A percentile compares a stretch with the other conserved stretches of the same genome.
phyloP scores from a whole-genome alignment of 2,797 vertebrate species.

The Phoeniculus purpureus region DNA sequence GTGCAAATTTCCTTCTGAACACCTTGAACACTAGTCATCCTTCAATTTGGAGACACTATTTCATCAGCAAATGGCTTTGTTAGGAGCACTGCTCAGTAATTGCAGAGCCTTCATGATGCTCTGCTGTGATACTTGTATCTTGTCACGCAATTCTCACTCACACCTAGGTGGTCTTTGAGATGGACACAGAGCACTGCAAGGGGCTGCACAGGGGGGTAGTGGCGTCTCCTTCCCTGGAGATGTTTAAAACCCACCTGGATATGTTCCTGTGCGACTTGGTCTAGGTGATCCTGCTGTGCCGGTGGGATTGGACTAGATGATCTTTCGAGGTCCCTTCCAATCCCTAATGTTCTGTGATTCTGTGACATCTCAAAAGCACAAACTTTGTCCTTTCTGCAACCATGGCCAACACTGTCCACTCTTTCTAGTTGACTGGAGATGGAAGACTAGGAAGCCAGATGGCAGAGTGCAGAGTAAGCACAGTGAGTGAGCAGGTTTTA shows the following conservation, averaged over 20 bases:
- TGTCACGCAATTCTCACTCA: not conserved
- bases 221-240: no score
- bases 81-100: not conserved
- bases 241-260: no score
- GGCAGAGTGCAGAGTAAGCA: not conserved
- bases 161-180: not conserved
- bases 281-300: no score
- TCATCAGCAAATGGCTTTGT: conserved; percentile 47
- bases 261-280: no score
- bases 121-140: not conserved
- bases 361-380: not conserved
- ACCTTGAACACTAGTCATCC: not conserved
- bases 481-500: not conserved
- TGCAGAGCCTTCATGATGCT: not conserved
- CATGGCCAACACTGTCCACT: rapidly evolving
- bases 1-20: conserved; percentile 37
- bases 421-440: not conserved
- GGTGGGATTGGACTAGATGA: no score
- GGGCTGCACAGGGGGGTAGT: no score
- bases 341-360: no score
- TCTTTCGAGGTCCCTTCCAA: no score
- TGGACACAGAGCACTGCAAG: not conserved
- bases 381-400: not conserved
- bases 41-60: conserved; percentile 8
- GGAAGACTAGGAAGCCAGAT: not conserved